Conservation (phyloP, 2,113 vertebrate species). For the Rhegmatorhina hoffmannsi region DNA sequence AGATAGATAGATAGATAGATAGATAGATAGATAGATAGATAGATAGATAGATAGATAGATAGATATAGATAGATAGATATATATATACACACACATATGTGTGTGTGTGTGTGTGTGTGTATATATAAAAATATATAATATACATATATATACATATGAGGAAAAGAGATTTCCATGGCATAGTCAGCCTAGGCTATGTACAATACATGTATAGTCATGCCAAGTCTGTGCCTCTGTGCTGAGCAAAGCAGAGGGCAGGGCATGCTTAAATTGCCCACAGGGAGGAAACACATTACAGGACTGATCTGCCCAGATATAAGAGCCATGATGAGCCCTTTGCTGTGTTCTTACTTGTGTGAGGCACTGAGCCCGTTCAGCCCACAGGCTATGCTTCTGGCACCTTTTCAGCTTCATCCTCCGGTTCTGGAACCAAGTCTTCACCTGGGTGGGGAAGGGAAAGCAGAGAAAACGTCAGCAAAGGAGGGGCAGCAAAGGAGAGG, state of each 20-base stretch:
- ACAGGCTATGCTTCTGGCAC: conserved; percentile 78
- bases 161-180: not conserved
- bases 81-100: no score
- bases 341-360: conserved; percentile 12
- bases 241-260: not conserved
- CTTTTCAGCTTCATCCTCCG: conserved; percentile 85
- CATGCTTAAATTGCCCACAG: not conserved
- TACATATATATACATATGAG: no score
- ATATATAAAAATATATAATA: no score
- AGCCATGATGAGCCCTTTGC: not conserved
- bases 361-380: conserved; percentile 65
- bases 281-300: not conserved
- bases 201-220: not conserved
- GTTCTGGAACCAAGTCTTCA: conserved; percentile 89
- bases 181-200: not conserved
- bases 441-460: conserved; percentile 50
- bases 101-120: no score
- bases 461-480: not conserved
- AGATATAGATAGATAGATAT: no score
- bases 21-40: no score
- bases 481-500: not conserved
- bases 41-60: no score
- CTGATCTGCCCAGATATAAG: not conserved
- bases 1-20: no score
- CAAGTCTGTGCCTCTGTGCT: not conserved